Evolutionary conservation across 2,888 invertebrate genomes (phyloP).

Genomic region (Cantharis rustica): DNA sequence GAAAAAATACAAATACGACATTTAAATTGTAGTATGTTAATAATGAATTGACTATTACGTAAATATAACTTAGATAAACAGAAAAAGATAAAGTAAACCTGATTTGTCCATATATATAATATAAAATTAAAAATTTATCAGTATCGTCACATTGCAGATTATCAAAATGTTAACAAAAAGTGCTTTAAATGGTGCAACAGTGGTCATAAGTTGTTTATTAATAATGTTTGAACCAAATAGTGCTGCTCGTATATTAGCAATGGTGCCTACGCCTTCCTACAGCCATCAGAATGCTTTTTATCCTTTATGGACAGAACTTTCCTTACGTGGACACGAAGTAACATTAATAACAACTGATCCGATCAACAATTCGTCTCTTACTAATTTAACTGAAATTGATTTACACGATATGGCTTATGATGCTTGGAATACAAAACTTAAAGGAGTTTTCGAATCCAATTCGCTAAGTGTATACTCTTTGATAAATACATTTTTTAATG

Average conservation of each 20-base stretch:
- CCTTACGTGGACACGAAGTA: constrained; percentile 15
- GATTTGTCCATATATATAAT: no score
- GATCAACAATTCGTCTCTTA: neutral
- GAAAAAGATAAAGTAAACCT: no score
- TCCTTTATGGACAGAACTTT: constrained; percentile 39
- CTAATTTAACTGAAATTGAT: neutral
- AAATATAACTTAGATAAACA: no score
- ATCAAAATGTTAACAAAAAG: neutral
- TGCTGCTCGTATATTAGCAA: neutral
- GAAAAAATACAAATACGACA: no score
- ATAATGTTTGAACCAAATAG: neutral
- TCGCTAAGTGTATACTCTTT: neutral
- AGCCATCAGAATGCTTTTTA: constrained; percentile 41
- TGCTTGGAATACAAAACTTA: neutral
- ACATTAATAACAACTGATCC: neutral
- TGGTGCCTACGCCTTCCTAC: constrained; percentile 34
- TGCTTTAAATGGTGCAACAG: neutral
- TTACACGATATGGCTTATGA: neutral
- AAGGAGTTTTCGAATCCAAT: neutral
- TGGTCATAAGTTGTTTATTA: neutral
- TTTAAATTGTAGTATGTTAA: no score
- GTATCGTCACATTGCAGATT: no score
- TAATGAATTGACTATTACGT: no score
- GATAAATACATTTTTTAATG: neutral
- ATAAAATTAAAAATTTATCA: no score